Evolutionary conservation across 2,888 invertebrate species (phyloP), one percentile per base, ranked within the genome.

Genomic region (Diabrotica balteata): DNA sequence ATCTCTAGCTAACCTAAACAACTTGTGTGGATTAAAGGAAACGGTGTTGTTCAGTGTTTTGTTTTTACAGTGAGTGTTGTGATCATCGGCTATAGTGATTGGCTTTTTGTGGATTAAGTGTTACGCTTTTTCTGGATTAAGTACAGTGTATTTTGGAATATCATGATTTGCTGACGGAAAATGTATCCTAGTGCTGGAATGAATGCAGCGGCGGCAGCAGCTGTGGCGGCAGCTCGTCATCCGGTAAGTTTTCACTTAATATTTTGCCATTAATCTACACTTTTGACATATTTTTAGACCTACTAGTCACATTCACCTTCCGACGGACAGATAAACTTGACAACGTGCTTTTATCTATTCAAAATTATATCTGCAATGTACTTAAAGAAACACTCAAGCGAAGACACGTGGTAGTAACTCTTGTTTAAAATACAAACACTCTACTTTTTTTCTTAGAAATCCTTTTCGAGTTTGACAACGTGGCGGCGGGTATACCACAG

Each of bases 171-270:
- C 77, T 83, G 83, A 84, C 84, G 79, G 80, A 88, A 88, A 86
- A 93, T 93, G 93, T 93, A 93, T 89, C 92, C 93, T 76, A 91
- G 91, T 87, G 91, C 92, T 87, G 92, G 92, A 87, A 93, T 93
- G 90, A 93, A 93, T 87, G 92, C 93, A 85, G 92, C 92, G 85
- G 92, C 92, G 84, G 92, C 91, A 83, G 92, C 92, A 82, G 93
- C 93, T 83, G 93, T 90, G 84, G 92, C 91, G 86, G 92, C 92
- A 86, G 92, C 93, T 75, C 90, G 93, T 86, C 93, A 93, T 89
- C 93, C 93, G 91, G 93, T 93, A 87, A 91, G 91, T 86, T 61
- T 54, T 32, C 32, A 32, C 32, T 32, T 17, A 3, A 49, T 49
- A 45, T 17, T 57, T 45, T 45, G 3, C 4, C 43, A 11, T 32